phyloP scores from a whole-genome alignment of 2,113 vertebrate species.

The Gobio gobio region DNA sequence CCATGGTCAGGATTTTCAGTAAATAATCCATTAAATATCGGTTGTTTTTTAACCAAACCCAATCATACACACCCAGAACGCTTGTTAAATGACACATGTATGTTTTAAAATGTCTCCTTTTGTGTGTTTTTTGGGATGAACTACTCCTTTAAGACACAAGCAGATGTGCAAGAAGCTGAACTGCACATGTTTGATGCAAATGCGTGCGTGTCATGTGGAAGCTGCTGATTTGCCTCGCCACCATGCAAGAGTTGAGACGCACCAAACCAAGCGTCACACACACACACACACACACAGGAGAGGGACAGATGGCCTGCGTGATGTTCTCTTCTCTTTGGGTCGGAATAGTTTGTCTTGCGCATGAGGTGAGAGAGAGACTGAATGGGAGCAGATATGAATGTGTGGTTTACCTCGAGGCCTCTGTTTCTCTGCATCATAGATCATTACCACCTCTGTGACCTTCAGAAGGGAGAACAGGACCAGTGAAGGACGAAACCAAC shows the following conservation, averaged over 20 bases:
- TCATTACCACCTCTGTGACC: conserved; percentile 99
- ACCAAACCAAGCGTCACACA: conserved; percentile 44
- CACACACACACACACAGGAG: conserved; percentile 39
- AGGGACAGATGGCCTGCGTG: conserved; percentile 37
- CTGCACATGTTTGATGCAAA: conserved; percentile 33
- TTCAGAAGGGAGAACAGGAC: conserved; percentile 78
- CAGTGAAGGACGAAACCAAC: conserved; percentile 37
- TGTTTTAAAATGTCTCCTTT: neutral
- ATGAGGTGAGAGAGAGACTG: conserved; percentile 69
- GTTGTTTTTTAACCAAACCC: too few species aligned
- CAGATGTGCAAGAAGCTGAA: conserved; percentile 48
- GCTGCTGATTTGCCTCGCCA: conserved; percentile 46
- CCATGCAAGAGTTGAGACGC: conserved; percentile 51
- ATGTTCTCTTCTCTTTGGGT: conserved; percentile 70
- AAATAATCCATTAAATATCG: too few species aligned
- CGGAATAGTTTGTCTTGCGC: conserved; percentile 94
- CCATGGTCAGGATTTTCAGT: too few species aligned
- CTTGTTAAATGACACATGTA: too few species aligned
- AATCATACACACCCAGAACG: too few species aligned
- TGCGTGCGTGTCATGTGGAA: conserved; percentile 49
- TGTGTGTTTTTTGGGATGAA: neutral
- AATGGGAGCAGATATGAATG: conserved; percentile 84
- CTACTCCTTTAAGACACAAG: conserved; percentile 21
- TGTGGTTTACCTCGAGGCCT: conserved; percentile 99
- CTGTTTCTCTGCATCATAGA: conserved; percentile 99